Base-by-base conservation (phyloP, 1,140 invertebrate species). In the Laodelphax striatellus region DNA sequence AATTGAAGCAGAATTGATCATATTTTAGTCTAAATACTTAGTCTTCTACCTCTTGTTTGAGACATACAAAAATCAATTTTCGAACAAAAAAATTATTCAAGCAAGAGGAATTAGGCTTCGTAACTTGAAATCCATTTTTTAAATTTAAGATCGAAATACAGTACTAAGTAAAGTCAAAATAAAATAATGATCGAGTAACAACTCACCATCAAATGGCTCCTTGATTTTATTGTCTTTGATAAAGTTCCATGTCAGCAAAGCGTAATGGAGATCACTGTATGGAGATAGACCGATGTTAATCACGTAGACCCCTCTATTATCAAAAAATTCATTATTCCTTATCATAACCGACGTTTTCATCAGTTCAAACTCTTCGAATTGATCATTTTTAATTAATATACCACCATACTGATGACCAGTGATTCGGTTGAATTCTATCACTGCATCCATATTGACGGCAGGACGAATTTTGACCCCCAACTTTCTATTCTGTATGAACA, bases 381-480 rank as follows among this genome's bases (percentile, higher is more conserved):
- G 72, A 66, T 84, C 73, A 77, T 97, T 98, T 70, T 88, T 85
- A 34, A 98, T 87, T 31, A 92, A 80, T 28, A 98, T 77, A 16
- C 85, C 88, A 14, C 94, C 94, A 67, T 86, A 87, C 43, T 74
- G 74, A 31, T 96, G 91, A 52, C 85, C 80, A 46, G 79, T 78
- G 69, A 98, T 97, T 63, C 86, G 83, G 76, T 97, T 97, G 70
- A 88, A 88, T 68, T 93, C 90, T 53, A 95, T 87, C 43, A 78
- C 72, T 1, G 83, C 87, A 5, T 84, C 75, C 10, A 92, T 73
- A 73, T 95, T 95, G 4, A 96, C 75, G 1, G 90, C 88, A 1
- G 94, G 94, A 65, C 82, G 84, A 11, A 96, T 79, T 71, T 84
- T 84, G 3, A 95, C 79, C 0, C 83, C 84, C 16, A 92, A 77